These are phyloP conservation scores for Hoplodrina ambigua DNA, from an alignment of 2,888 invertebrate genomes.

Conservation along the genomic window DNA sequence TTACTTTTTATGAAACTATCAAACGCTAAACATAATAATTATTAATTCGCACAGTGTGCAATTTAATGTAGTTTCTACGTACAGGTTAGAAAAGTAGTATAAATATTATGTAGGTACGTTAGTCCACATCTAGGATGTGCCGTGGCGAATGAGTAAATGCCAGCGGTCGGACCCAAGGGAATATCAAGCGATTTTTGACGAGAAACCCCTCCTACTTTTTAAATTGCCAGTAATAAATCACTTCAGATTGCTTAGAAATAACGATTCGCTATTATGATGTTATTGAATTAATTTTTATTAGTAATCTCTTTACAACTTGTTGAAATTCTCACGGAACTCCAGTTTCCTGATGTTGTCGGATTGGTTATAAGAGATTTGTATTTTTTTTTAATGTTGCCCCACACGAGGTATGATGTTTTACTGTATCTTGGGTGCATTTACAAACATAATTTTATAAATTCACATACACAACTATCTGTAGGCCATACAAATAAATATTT, in stretches of 20 bases:
- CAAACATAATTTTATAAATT: no score
- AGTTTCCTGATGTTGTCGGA: constrained; percentile 19
- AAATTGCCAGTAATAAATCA: constrained; percentile 77
- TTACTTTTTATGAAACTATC: constrained; percentile 41
- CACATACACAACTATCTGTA: no score
- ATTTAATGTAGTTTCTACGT: constrained; percentile 50
- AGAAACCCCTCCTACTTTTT: constrained; percentile 70
- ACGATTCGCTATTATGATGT: constrained; percentile 56
- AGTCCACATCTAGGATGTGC: constrained; percentile 61
- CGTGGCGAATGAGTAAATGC: constrained; percentile 78
- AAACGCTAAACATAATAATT: constrained; percentile 31
- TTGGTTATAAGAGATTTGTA: background rate
- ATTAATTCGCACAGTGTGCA: constrained; percentile 32
- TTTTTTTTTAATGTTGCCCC: no score
- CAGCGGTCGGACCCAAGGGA: constrained; percentile 67
- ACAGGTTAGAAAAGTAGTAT: constrained; percentile 39
- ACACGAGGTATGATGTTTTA: no score
- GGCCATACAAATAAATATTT: no score
- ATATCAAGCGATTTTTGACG: constrained; percentile 72
- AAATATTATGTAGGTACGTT: constrained; percentile 42
- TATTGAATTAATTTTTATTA: constrained; percentile 59
- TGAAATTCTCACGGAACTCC: constrained; percentile 37
- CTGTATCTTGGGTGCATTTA: no score
- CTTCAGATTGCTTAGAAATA: constrained; percentile 66
- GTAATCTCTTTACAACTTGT: constrained; percentile 22